These are phyloP conservation scores for Junonia oenone DNA, from an alignment of 2,888 invertebrate genomes.

Conservation along the genomic window DNA sequence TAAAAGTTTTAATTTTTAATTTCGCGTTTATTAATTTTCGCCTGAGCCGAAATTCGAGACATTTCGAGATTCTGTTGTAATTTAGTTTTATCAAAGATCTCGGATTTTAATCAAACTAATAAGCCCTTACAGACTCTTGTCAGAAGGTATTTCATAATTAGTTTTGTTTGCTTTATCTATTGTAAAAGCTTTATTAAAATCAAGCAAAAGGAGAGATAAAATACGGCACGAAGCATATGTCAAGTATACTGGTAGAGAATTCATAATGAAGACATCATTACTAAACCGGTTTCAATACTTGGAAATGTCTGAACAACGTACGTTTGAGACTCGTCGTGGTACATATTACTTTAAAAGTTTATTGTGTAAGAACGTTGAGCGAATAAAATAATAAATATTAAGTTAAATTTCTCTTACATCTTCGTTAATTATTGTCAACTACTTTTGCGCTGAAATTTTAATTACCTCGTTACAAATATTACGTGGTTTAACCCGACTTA, in stretches of 20 bases:
- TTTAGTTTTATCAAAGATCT: constrained; percentile 16
- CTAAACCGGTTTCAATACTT: constrained; percentile 58
- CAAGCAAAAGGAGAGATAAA: constrained; percentile 5
- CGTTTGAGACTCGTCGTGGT: constrained; percentile 36
- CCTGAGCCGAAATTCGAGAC: constrained; percentile 16
- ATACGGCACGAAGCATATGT: constrained; percentile 13
- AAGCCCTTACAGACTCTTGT: constrained; percentile 8
- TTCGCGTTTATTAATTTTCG: constrained; percentile 19
- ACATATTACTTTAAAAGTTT: constrained; percentile 39
- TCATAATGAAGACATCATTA: constrained; percentile 73
- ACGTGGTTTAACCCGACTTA: neutral
- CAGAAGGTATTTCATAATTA: constrained; percentile 9
- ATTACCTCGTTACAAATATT: too few relatives aligned
- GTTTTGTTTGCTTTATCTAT: constrained; percentile 2
- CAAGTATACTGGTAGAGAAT: constrained; percentile 47
- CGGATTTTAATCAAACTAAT: constrained; percentile 21
- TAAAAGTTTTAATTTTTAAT: constrained; percentile 27
- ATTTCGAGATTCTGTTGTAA: constrained; percentile 21
- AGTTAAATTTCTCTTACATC: neutral
- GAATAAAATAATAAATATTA: neutral
- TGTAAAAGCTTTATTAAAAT: constrained; percentile 11
- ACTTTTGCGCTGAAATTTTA: too few relatives aligned
- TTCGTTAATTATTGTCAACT: too few relatives aligned
- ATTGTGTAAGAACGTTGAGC: constrained; percentile 5
- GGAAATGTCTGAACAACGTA: constrained; percentile 39